A percentile compares a stretch with the other conserved stretches of the same genome.
Evolutionary conservation across 2,797 vertebrate genomes (phyloP).

Genomic region (Tadarida brasiliensis): DNA sequence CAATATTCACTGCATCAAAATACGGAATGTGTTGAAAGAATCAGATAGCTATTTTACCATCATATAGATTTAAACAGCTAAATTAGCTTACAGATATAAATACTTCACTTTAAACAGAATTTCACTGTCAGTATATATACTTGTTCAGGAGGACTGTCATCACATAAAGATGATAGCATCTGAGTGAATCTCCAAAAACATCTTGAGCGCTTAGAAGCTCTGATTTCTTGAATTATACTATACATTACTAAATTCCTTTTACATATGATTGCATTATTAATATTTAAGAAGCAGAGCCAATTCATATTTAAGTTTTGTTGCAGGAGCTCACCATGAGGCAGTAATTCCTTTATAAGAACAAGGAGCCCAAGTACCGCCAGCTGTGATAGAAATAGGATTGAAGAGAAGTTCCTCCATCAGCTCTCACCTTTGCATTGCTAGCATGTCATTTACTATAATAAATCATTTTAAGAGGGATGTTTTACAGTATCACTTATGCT

Average conservation of each 20-base stretch:
- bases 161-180: not conserved
- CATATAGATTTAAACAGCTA: not conserved
- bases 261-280: constrained; percentile 50
- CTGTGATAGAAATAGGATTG: constrained; percentile 51
- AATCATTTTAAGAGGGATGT: constrained; percentile 42
- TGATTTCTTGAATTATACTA: not conserved
- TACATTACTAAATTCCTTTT: constrained; percentile 9
- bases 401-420: not conserved
- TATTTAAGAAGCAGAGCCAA: constrained; percentile 66
- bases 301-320: constrained; percentile 39
- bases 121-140: not conserved
- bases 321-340: not conserved
- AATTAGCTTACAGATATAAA: constrained; percentile 3
- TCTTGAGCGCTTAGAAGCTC: not conserved
- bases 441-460: not conserved
- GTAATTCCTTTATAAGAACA: constrained; percentile 61
- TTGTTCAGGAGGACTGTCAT: not conserved
- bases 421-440: constrained; percentile 44
- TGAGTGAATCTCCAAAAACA: not conserved
- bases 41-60: not conserved
- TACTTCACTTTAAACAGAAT: constrained; percentile 1
- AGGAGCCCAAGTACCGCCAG: not conserved
- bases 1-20: not conserved
- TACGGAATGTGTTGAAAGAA: not conserved
- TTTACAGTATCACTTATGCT: constrained; percentile 25